Evolutionary conservation across 2,888 invertebrate genomes (phyloP), one percentile per base, ranked within the genome.

Genomic region (Venustoraphidia nigricollis): DNA sequence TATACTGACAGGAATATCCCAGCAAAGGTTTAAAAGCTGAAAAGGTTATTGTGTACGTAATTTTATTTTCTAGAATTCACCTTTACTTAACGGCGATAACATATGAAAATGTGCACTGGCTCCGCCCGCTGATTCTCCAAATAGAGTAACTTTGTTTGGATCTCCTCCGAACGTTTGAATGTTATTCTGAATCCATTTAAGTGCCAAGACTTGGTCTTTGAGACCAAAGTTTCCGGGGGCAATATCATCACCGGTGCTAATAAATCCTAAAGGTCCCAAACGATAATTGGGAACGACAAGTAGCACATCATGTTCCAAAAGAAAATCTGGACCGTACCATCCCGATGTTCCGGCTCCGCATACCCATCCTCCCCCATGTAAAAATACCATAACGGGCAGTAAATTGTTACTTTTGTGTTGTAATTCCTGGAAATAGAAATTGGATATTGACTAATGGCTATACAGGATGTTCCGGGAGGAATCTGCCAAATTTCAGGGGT

Each of bases 311-410:
- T 75, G 75, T 54, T 86, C 84, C 43, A 86, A 64, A 2, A 86
- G 64, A 55, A 73, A 76, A 52, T 83, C 76, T 0, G 85, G 83
- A 1, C 81, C 81, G 57, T 85, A 85, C 66, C 76, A 81, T 2
- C 67, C 60, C 1, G 77, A 76, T 45, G 78, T 77, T 1, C 81
- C 79, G 1, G 79, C 73, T 1, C 85, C 84, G 50, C 81, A 80
- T 60, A 84, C 71, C 78, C 81, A 85, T 3, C 85, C 86, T 4
- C 86, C 85, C 0, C 81, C 81, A 50, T 81, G 81, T 51, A 81
- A 69, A 66, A 81, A 86, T 11, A 86, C 70, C 83, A 86, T 83
- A 0, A 85, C 84, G 0, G 85, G 82, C 8, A 75, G 59, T 2
- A 62, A 56, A 36, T 55, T 53, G 6, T 49, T 53, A 36, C 55